These are phyloP conservation scores for rabbit (Oryctolagus cuniculus) DNA, from an alignment of 2,113 vertebrate species.

Conservation along the genomic window DNA sequence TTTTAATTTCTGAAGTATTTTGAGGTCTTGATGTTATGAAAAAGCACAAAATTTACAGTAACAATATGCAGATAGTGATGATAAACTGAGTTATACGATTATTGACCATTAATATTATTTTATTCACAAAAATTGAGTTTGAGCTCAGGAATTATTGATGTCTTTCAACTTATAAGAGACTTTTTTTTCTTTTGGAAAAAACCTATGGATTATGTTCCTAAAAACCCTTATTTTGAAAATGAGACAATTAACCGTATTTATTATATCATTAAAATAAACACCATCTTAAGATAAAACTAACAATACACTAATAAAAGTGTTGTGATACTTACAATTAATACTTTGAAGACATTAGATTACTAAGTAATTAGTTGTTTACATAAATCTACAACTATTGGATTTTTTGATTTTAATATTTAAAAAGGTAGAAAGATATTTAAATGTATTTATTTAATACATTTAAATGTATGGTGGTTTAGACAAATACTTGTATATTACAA, in stretches of 20 bases:
- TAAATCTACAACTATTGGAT: neutral
- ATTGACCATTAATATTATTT: neutral
- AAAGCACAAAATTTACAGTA: neutral
- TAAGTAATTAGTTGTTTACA: neutral
- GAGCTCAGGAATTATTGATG: neutral
- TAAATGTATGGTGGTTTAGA: neutral
- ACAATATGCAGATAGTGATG: neutral
- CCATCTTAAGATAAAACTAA: constrained; percentile 4
- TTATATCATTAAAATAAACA: neutral
- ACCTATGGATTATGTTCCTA: neutral
- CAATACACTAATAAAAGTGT: neutral
- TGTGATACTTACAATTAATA: constrained; percentile 14
- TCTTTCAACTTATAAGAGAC: neutral
- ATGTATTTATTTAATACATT: neutral
- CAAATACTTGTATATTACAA: neutral
- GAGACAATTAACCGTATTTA: neutral
- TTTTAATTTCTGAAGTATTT: constrained; percentile 37
- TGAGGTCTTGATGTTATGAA: neutral
- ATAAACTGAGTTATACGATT: neutral
- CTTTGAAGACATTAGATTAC: neutral
- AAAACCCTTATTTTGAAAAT: neutral
- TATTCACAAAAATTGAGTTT: constrained; percentile 6
- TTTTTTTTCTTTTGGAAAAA: neutral
- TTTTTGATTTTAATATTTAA: constrained; percentile 14
- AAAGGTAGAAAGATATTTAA: neutral